Evolutionary conservation across 2,888 invertebrate genomes (phyloP).

Genomic region (Caenorhabditis sinica): DNA sequence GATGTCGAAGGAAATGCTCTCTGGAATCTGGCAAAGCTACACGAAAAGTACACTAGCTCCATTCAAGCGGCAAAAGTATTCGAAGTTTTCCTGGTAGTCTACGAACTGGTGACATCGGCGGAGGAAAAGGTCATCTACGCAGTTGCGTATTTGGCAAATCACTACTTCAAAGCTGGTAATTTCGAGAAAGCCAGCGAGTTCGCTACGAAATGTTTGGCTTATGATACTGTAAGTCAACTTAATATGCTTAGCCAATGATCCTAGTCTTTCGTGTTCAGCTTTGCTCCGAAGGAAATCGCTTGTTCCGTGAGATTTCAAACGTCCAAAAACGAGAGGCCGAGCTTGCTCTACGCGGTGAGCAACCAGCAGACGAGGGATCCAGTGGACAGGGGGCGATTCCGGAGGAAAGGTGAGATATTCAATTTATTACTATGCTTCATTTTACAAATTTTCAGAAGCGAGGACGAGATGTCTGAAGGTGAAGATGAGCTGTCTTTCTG

Average conservation of each 20-base stretch:
- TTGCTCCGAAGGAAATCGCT: conserved; percentile 65
- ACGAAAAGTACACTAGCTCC: conserved; percentile 92
- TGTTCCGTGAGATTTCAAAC: conserved; percentile 59
- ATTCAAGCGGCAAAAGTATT: conserved; percentile 89
- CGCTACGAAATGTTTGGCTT: conserved; percentile 95
- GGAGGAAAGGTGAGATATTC: conserved; percentile 4
- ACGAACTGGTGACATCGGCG: conserved; percentile 71
- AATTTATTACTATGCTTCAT: background rate
- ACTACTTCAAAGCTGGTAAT: conserved; percentile 90
- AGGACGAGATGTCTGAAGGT: conserved; percentile 52
- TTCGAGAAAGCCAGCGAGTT: conserved; percentile 93
- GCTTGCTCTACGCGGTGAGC: background rate
- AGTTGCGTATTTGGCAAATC: conserved; percentile 91
- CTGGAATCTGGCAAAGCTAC: conserved; percentile 94
- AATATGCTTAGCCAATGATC: background rate
- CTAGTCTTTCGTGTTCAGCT: conserved; percentile 26
- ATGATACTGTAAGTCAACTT: conserved; percentile 83
- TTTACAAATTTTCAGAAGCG: conserved; percentile 27
- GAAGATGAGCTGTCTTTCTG: conserved; percentile 52
- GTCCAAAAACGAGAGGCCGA: conserved; percentile 30
- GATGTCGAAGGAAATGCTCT: conserved; percentile 97
- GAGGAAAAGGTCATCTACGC: conserved; percentile 91
- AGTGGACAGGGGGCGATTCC: no score
- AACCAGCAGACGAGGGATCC: no score
- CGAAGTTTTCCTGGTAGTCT: conserved; percentile 74